Percentiles rank a stretch among this genome's conserved stretches.
phyloP scores from a whole-genome alignment of 2,113 vertebrate species.

The Rhombomys opimus region DNA sequence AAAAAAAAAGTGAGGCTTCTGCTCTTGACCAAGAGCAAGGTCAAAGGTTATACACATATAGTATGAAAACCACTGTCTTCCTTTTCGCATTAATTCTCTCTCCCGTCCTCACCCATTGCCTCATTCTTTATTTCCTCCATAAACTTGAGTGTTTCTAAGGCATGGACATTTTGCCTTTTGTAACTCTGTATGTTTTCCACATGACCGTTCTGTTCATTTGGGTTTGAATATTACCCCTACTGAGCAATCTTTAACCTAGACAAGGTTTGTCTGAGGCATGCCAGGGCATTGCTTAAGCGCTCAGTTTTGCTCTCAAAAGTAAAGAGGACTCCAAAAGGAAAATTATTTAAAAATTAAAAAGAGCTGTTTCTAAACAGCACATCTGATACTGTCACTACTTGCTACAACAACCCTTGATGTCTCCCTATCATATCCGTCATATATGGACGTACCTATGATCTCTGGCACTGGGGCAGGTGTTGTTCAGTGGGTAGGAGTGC shows the following conservation, averaged over 20 bases:
- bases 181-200: neutral
- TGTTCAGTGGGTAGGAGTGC: neutral
- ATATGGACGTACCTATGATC: neutral
- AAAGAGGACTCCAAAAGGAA: neutral
- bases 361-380: neutral
- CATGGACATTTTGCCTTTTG: neutral
- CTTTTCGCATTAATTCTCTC: neutral
- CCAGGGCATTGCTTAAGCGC: neutral
- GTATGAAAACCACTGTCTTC: neutral
- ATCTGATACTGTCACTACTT: neutral
- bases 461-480: no score
- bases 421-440: neutral
- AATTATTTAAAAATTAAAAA: neutral
- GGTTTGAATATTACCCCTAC: neutral
- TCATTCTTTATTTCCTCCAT: neutral
- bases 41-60: accelerated
- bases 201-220: neutral
- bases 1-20: neutral
- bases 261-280: neutral
- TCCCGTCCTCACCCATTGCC: neutral
- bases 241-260: neutral
- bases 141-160: neutral
- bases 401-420: neutral
- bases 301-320: neutral
- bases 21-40: neutral